A percentile compares a stretch with the other conserved stretches of the same genome.
phyloP scores from a whole-genome alignment of 2,113 vertebrate genomes.

The Gallinago paraguaiae region DNA sequence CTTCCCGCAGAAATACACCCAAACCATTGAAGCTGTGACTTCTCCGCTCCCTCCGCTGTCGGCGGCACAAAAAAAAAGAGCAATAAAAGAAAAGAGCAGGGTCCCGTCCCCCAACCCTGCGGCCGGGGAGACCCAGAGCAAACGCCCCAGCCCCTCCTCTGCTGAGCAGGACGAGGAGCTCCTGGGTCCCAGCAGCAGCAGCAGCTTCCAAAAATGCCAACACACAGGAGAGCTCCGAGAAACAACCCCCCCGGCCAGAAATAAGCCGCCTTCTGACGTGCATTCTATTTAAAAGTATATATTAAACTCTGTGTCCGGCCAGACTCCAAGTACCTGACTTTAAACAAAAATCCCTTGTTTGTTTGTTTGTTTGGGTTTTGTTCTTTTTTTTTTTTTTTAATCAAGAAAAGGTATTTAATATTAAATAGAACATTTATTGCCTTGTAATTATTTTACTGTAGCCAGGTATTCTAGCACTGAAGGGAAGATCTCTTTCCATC shows the following conservation, averaged over 20 bases:
- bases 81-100: background rate
- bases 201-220: background rate
- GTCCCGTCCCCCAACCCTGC: background rate
- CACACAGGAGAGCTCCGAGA: background rate
- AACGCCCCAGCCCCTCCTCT: background rate
- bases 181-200: background rate
- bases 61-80: background rate
- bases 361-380: background rate
- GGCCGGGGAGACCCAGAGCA: background rate
- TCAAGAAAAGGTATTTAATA: slow-evolving; percentile 73
- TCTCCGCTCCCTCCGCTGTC: background rate
- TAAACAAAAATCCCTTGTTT: background rate
- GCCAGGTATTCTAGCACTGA: slow-evolving; percentile 76
- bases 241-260: background rate
- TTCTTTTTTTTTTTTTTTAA: slow-evolving; percentile 40
- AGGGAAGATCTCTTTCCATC: slow-evolving; percentile 72
- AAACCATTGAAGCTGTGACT: background rate
- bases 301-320: slow-evolving; percentile 61
- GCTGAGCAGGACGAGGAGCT: background rate
- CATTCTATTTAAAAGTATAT: slow-evolving; percentile 72
- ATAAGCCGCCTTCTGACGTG: slow-evolving; percentile 37
- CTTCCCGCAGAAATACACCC: accelerated
- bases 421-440: slow-evolving; percentile 74
- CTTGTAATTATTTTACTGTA: slow-evolving; percentile 76
- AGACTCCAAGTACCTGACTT: slow-evolving; percentile 66